Evolutionary conservation across 1,140 invertebrate genomes (phyloP), one percentile per base, ranked within the genome.

Genomic region (Galendromus occidentalis): DNA sequence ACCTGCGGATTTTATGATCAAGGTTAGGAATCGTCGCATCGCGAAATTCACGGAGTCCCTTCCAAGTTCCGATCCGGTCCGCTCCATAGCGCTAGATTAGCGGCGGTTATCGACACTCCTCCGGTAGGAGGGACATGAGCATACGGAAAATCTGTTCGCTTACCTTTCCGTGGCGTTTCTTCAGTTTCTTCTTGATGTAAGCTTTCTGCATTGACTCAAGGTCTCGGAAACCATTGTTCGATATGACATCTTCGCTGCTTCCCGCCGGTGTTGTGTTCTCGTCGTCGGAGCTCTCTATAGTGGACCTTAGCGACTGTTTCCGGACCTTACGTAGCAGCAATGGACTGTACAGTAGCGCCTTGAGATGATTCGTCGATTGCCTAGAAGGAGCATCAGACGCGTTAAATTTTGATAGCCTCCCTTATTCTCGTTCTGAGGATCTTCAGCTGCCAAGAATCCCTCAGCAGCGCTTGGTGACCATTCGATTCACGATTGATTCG

Each of bases 171-270:
- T 69, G 28, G 14, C 68, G 64, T 65, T 73, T 71, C 42, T 73
- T 72, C 20, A 72, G 45, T 67, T 73, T 69, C 45, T 94, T 90
- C 69, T 87, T 82, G 39, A 94, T 80, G 72, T 93, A 90, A 42
- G 88, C 86, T 77, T 94, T 94, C 74, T 95, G 91, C 75, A 94
- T 93, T 59, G 86, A 90, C 78, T 95, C 90, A 65, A 94, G 79
- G 75, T 94, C 87, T 67, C 84, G 82, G 73, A 89, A 93, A 75
- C 85, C 86, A 66, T 82, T 82, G 7, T 65, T 64, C 18, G 63
- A 47, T 20, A 63, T 25, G 51, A 68, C 66, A 39, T 69, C 67
- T 42, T 66, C 68, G 44, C 66, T 71, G 25, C 65, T 69, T 20
- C 64, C 64, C 9, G 64, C 45, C 17, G n/a, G 67, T 14, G 59